Percentiles rank a stretch among this genome's conserved stretches.
These are phyloP conservation scores for Hiodon tergisus DNA, from an alignment of 2,113 vertebrate species.

Conservation along the genomic window DNA sequence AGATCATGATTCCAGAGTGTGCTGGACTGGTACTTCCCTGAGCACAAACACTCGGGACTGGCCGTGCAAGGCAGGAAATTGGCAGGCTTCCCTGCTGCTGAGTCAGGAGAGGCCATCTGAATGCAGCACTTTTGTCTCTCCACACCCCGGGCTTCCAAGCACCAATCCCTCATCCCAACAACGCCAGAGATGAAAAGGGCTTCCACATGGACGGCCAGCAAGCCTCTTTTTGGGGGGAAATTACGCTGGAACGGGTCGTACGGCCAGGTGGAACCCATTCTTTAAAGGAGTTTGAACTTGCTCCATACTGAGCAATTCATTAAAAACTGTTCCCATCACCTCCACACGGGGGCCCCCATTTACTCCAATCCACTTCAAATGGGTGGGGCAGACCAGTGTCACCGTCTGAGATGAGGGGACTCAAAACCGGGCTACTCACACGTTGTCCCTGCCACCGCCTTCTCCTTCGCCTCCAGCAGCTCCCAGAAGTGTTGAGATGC, in stretches of 20 bases:
- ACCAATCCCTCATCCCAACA: slow-evolving; percentile 18
- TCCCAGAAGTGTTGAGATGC: slow-evolving; percentile 92
- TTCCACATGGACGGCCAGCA: not conserved
- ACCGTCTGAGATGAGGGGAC: not conserved
- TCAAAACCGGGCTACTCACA: slow-evolving; percentile 67
- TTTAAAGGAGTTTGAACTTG: too few relatives aligned
- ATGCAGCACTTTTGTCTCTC: slow-evolving; percentile 37
- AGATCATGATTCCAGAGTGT: slow-evolving; percentile 40
- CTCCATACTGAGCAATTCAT: too few relatives aligned
- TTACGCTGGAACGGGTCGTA: too few relatives aligned
- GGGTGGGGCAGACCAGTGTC: not conserved
- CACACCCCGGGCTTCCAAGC: slow-evolving; percentile 43
- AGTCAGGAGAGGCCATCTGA: slow-evolving; percentile 49
- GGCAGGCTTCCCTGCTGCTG: slow-evolving; percentile 42
- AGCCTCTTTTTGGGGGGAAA: not conserved
- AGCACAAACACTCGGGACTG: slow-evolving; percentile 10
- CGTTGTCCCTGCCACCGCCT: slow-evolving; percentile 89
- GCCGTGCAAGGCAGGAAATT: slow-evolving; percentile 42
- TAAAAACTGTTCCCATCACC: too few relatives aligned
- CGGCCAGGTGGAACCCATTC: too few relatives aligned
- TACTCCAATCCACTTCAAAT: too few relatives aligned
- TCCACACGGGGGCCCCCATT: not conserved
- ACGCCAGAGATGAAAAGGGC: not conserved
- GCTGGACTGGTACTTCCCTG: slow-evolving; percentile 34
- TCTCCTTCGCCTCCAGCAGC: slow-evolving; percentile 89